Evolutionary conservation across 2,888 invertebrate species (phyloP).

Genomic region (Lutraria lutraria): DNA sequence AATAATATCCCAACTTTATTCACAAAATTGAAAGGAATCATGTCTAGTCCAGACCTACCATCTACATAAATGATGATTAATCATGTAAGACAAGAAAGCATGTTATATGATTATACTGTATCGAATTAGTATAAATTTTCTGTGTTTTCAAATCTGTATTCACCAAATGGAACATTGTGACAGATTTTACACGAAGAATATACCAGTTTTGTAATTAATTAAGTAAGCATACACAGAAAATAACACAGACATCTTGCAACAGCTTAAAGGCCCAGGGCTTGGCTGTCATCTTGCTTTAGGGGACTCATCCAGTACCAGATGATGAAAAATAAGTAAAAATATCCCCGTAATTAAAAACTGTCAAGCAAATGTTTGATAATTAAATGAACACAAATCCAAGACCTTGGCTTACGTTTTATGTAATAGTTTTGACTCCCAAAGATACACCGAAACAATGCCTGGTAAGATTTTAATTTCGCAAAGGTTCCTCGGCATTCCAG

Average conservation of each 20-base stretch:
- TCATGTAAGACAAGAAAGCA: neutral
- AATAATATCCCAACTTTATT: no score
- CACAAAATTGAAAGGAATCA: no score
- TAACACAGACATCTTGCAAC: neutral
- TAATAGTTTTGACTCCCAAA: neutral
- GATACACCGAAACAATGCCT: neutral
- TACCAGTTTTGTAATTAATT: conserved; percentile 6
- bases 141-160: neutral
- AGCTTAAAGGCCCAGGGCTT: neutral
- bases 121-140: neutral
- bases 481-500: no score
- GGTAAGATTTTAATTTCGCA: no score
- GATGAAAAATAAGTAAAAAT: no score
- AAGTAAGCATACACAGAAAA: neutral
- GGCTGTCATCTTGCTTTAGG: neutral
- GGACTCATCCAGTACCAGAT: neutral
- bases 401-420: neutral
- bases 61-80: neutral
- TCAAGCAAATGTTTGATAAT: no score
- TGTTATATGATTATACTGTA: neutral
- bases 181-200: conserved; percentile 2
- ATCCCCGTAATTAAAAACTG: no score
- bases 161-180: neutral
- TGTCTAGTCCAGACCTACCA: no score
- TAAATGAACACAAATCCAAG: neutral